Evolutionary conservation across 2,113 vertebrate species (phyloP), one percentile per base, ranked within the genome.

Genomic region (Polypterus bichir): DNA sequence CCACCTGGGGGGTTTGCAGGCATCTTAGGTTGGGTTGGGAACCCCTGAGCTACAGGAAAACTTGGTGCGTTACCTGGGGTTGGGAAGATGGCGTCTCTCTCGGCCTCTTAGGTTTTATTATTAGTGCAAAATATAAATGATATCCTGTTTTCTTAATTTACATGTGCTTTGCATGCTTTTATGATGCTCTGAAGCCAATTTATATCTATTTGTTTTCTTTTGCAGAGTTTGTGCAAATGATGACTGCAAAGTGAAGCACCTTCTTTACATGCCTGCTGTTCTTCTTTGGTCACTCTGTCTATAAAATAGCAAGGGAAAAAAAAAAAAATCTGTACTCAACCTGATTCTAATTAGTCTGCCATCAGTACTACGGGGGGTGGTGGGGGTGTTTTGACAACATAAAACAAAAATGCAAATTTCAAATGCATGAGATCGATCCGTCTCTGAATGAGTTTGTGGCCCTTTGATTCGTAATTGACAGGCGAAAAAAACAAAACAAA

Each of bases 151-250:
- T 27, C 27, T 27, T 27, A 27, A 27, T 27, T 27, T 27, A 27
- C 1, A 2, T 27, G 27, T 27, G 27, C 27, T 27, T 27, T 27
- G 45, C 9, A 9, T 55, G 4, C 27, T 44, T 59, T 44, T 59
- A 9, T 46, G 10, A 4, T 44, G 8, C 57, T 59, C 27, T 27
- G 27, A 27, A 27, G 27, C 27, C 27, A 27, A 27, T 27, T 5
- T 44, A 54, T 55, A 7, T 69, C 54, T 53, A 57, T 67, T 51
- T 65, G 44, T 66, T 62, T 49, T 60, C 44, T 60, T 47, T 62
- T 63, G 1, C 87, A 94, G 91, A 94, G 77, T 93, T 94, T 66
- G 91, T 94, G 81, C 91, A 94, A 76, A 94, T 92, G 91, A 94
- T 93, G 91, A 94, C 90, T 0, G 89, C 90, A 48, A 94, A 94